Percentiles rank a stretch among this genome's conserved stretches.
phyloP scores from a whole-genome alignment of 2,797 vertebrate species.

The Oryzias sinensis region DNA sequence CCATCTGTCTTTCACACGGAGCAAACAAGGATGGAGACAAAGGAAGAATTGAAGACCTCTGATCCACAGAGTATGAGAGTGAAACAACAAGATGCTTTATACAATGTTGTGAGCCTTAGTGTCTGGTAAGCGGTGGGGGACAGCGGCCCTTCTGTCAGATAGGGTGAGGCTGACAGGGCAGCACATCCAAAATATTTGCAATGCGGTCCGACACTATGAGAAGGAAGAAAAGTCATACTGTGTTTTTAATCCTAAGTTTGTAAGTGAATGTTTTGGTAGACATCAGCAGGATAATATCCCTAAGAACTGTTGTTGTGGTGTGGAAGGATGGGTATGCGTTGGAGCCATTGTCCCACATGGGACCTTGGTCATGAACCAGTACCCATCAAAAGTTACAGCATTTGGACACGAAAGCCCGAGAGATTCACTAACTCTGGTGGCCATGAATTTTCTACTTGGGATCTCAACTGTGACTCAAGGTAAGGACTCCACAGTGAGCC shows the following conservation, averaged over 20 bases:
- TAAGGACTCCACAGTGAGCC: constrained; percentile 12
- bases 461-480: constrained; percentile 47
- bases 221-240: background rate
- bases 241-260: background rate
- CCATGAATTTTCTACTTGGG: constrained; percentile 56
- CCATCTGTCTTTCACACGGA: constrained; percentile 52
- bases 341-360: constrained; percentile 33
- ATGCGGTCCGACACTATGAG: constrained; percentile 27
- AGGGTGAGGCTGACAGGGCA: constrained; percentile 35
- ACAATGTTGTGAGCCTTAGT: constrained; percentile 64
- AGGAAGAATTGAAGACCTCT: constrained; percentile 60
- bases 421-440: constrained; percentile 14
- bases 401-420: constrained; percentile 32
- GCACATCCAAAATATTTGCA: constrained; percentile 48
- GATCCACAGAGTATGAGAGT: constrained; percentile 34
- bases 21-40: constrained; percentile 59
- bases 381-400: constrained; percentile 35
- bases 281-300: background rate
- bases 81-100: constrained; percentile 59
- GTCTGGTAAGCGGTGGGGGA: constrained; percentile 60
- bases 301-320: background rate
- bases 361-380: constrained; percentile 51
- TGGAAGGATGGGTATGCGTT: constrained; percentile 66
- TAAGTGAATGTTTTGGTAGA: background rate
- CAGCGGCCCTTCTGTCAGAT: constrained; percentile 66